Conservation (phyloP, 2,113 vertebrate genomes). For the Alces alces region DNA sequence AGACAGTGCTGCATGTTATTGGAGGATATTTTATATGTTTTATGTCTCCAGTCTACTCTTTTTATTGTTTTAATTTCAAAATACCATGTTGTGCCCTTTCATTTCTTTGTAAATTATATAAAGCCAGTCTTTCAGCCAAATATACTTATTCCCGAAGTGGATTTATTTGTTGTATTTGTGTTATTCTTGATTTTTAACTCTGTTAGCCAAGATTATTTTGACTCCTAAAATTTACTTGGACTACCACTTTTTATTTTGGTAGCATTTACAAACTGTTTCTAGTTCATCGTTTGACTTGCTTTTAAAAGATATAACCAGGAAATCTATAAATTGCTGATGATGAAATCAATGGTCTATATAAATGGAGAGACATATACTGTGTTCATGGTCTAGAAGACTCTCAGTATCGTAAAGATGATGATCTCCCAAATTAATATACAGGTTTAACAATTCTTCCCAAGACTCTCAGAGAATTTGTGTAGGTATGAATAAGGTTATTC, state of each 20-base stretch:
- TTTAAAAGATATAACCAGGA: not conserved
- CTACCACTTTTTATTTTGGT: not conserved
- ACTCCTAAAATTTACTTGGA: not conserved
- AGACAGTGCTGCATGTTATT: not conserved
- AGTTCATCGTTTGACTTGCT: not conserved
- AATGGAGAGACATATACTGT: not conserved
- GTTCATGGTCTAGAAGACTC: not conserved
- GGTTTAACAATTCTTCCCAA: not conserved
- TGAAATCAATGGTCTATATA: not conserved
- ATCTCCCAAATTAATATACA: not conserved
- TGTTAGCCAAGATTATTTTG: not conserved
- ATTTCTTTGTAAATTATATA: not conserved
- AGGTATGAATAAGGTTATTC: not conserved
- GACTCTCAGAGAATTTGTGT: not conserved
- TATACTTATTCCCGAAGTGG: not conserved
- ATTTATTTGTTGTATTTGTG: not conserved
- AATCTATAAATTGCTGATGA: not conserved
- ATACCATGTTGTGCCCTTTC: not conserved
- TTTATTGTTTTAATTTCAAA: not conserved
- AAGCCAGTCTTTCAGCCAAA: not conserved
- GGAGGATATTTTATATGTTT: not conserved
- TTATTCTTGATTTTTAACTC: not conserved
- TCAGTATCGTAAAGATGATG: not conserved
- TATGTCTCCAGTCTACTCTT: not conserved
- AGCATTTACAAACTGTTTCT: not conserved